A percentile compares a stretch with the other conserved stretches of the same genome.
These are phyloP conservation scores for Philereme transversata DNA, from an alignment of 2,888 invertebrate genomes.

Conservation along the genomic window DNA sequence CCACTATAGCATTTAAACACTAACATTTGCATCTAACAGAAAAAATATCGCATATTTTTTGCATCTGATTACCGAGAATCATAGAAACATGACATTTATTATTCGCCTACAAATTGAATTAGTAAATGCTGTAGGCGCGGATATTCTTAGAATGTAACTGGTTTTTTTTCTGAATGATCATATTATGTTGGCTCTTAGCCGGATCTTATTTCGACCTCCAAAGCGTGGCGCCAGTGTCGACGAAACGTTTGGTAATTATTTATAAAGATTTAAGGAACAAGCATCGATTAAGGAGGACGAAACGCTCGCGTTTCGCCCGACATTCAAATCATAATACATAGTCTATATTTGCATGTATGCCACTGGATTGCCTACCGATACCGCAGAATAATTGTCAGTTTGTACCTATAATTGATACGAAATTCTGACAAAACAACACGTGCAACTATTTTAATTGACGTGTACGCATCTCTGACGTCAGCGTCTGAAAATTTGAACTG, in stretches of 20 bases:
- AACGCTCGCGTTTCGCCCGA: constrained; percentile 58
- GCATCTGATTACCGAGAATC: constrained; percentile 22
- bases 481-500: constrained; percentile 47
- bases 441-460: constrained; percentile 31
- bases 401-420: constrained; percentile 8
- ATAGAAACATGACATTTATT: constrained; percentile 30
- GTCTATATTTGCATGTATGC: constrained; percentile 64
- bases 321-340: constrained; percentile 64
- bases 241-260: constrained; percentile 53
- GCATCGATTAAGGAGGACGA: constrained; percentile 51
- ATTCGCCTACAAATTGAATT: constrained; percentile 35
- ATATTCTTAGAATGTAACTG: constrained; percentile 34
- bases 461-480: constrained; percentile 46
- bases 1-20: too few relatives aligned
- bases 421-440: constrained; percentile 21
- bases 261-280: constrained; percentile 50
- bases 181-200: constrained; percentile 42
- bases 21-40: not conserved
- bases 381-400: constrained; percentile 34
- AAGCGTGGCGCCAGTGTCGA: constrained; percentile 68
- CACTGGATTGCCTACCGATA: constrained; percentile 55
- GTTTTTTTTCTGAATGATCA: constrained; percentile 35
- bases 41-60: too few relatives aligned
- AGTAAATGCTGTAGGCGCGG: constrained; percentile 30
- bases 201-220: constrained; percentile 53